phyloP scores from a whole-genome alignment of 2,113 vertebrate genomes.

The Geococcyx californianus region DNA sequence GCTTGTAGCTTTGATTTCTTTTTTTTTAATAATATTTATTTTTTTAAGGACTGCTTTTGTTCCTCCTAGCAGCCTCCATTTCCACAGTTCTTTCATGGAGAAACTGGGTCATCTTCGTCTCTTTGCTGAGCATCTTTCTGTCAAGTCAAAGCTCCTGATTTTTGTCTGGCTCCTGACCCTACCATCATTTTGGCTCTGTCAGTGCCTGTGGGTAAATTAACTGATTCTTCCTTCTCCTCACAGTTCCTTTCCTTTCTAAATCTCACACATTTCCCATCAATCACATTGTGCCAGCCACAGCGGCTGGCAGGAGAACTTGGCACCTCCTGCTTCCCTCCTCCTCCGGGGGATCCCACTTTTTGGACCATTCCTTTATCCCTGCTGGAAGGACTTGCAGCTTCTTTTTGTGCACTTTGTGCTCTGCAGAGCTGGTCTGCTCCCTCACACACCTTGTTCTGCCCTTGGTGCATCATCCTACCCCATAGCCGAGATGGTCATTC shows the following conservation, averaged over 20 bases:
- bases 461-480: accelerated
- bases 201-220: neutral
- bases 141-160: neutral
- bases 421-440: neutral
- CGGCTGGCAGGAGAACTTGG: neutral
- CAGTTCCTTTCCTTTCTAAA: conserved; percentile 9
- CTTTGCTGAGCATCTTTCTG: neutral
- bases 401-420: neutral
- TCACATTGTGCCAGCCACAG: neutral
- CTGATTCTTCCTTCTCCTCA: neutral
- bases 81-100: neutral
- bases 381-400: neutral
- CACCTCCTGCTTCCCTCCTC: neutral
- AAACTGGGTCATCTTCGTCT: neutral
- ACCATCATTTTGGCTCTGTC: neutral
- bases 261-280: neutral
- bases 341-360: neutral
- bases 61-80: neutral
- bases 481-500: neutral
- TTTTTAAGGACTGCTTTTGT: neutral
- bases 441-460: neutral
- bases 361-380: neutral
- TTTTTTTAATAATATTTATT: no score
- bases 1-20: neutral
- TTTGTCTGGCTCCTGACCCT: neutral